Base-by-base conservation (phyloP, 2,888 invertebrate genomes). In the Gari tellinella region DNA sequence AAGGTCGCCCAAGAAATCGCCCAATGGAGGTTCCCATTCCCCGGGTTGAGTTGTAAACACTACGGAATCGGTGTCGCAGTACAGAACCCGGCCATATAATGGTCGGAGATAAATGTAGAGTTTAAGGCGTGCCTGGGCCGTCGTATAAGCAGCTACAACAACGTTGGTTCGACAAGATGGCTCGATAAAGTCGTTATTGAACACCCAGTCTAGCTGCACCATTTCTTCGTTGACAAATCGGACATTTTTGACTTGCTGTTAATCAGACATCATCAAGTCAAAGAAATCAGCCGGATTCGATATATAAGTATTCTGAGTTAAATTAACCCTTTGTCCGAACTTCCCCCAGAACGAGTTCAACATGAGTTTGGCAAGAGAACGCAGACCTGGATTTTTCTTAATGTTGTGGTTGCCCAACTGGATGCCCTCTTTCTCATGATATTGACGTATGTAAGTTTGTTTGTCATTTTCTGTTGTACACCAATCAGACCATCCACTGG, bases 1-100 rank as follows among this genome's bases (percentile, higher is more conserved):
- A 72, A 91, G 70, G 45, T 92, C 89, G 0, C 90, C 88, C n/a
- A 91, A 58, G 65, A 73, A 87, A 61, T 84, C 81, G 38, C 90
- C 90, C 0, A 82, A 68, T 8, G 81, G 74, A 7, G 86, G 85
- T 57, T 74, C 43, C 52, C 60, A 56, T 46, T 60, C 31, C 2
- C 60, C 65, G 4, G 37, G 26, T n/a, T 10, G 10, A n/a, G 25
- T 41, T 19, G 58, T 46, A 46, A 66, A 66, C 4, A 58, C 56
- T n/a, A 66, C 23, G 4, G 66, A 57, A 52, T 66, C 66, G 2
- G 66, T 66, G 26, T 66, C 58, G 31, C 51, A 51, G 38, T 66
- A 66, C 5, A 49, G 40, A n/a, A 43, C 31, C 12, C 58, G 49
- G 21, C 21, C 15, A 8, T 58, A 68, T 37, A 73, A 52, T 14